Conservation (phyloP, 2,888 invertebrate genomes). For the Chalcosyrphus nemorum region DNA sequence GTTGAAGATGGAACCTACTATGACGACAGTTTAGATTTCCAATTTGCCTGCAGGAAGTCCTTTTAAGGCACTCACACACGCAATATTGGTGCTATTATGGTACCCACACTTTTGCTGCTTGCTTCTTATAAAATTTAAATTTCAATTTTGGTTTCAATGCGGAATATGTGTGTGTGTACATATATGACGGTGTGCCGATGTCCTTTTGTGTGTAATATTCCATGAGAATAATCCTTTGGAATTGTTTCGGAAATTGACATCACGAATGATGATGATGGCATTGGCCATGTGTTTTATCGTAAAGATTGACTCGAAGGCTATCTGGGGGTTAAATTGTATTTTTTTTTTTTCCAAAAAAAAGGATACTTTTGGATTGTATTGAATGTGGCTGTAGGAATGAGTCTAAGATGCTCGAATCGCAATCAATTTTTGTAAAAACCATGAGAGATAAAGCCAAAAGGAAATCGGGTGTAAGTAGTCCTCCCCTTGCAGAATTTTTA, state of each 20-base stretch:
- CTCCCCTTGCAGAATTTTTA: too few species aligned
- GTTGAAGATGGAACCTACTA: conserved; percentile 4
- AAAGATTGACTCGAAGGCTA: neutral
- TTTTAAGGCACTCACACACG: conserved; percentile 7
- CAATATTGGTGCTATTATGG: conserved; percentile 2
- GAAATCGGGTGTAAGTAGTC: too few species aligned
- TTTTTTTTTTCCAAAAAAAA: neutral
- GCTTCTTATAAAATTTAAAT: conserved; percentile 15
- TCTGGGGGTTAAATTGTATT: neutral
- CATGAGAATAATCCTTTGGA: conserved; percentile 7
- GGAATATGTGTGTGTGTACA: neutral
- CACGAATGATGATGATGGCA: conserved; percentile 34
- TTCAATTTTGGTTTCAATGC: conserved; percentile 25
- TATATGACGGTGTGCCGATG: neutral
- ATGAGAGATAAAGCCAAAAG: too few species aligned
- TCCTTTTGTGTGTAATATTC: conserved; percentile 9
- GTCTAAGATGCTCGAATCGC: neutral
- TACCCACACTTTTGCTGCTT: neutral
- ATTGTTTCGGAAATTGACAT: conserved; percentile 54
- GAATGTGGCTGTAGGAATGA: neutral
- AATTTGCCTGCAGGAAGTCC: conserved; percentile 46
- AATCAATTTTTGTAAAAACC: too few species aligned
- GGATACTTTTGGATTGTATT: neutral
- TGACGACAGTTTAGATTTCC: conserved; percentile 32
- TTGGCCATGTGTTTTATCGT: conserved; percentile 14